Evolutionary conservation across 1,140 invertebrate species (phyloP), one percentile per base, ranked within the genome.

Genomic region (Patella vulgata): DNA sequence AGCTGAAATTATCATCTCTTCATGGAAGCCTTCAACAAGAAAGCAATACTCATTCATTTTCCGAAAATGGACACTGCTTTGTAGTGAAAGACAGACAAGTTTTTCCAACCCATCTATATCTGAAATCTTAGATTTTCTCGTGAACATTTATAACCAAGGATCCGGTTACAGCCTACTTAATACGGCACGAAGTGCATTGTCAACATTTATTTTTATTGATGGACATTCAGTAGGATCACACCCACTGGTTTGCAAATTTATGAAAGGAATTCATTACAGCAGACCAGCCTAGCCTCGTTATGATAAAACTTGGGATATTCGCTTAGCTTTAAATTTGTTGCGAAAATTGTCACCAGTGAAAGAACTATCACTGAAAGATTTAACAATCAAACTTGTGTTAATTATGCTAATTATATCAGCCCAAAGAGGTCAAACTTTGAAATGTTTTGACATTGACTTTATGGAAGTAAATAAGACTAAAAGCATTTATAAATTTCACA

Each of bases 401-500:
- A 19, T 66, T 11, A 46, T 66, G 12, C 11, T 40, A 27, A 43
- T 68, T 9, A 5, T 63, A 9, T 52, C 53, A 23, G 59, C 43
- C 14, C 50, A 47, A 23, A 23, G 59, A 11, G 36, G 52, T 28
- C 65, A 68, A 27, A 50, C 60, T 12, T 25, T 68, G 5, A 43
- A 58, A 55, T 55, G 63, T 31, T 51, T 64, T 19, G 55, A 68
- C 59, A 9, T 57, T 11, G n/a, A 39, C 3, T 44, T 61, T 25
- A 55, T 66, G 25, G 11, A 19, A 25, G 19, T 53, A 3, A 23
- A 14, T 46, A 23, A 43, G 25, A 28, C 33, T 43, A 28, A 39
- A 21, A n/a, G 25, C 17, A 14, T 36, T 5, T 36, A 36, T 36
- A 59, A 28, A 25, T 36, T 65, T 40, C 12, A 17, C n/a, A 39